Percentiles rank a stretch among this genome's conserved stretches.
Conservation (phyloP, 1,140 invertebrate species). For the Drosophila nasuta region DNA sequence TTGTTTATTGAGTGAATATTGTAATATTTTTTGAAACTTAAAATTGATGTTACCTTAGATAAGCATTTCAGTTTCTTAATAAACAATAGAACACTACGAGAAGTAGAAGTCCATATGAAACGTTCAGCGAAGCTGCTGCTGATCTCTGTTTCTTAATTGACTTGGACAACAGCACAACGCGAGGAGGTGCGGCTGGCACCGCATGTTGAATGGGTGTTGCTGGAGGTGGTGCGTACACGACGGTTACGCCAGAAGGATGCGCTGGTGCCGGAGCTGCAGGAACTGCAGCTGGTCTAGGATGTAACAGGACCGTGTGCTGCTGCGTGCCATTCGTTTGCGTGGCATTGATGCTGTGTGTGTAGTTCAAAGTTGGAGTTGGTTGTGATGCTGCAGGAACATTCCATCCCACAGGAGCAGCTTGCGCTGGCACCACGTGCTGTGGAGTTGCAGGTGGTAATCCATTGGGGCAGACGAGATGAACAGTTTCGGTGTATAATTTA, state of each 20-base stretch:
- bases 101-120: slow-evolving; percentile 21
- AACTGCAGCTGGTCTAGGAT: slow-evolving; percentile 2
- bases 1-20: background rate
- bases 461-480: slow-evolving; percentile 60
- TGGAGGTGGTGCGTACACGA: background rate
- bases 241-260: background rate
- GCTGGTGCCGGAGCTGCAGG: background rate
- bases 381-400: background rate
- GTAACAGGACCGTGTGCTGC: background rate
- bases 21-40: background rate
- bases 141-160: slow-evolving; percentile 40
- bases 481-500: slow-evolving; percentile 60
- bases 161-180: slow-evolving; percentile 32
- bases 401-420: background rate
- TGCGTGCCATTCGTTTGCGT: slow-evolving; percentile 7
- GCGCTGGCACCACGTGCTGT: background rate
- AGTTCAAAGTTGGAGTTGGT: slow-evolving; percentile 6
- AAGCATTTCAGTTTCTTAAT: background rate
- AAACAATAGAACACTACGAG: slow-evolving; percentile 23
- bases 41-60: background rate
- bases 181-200: slow-evolving; percentile 2
- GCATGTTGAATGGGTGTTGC: background rate
- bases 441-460: slow-evolving; percentile 8
- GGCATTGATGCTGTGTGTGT: background rate
- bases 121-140: slow-evolving; percentile 12